These are phyloP conservation scores for Platyscapa corneri DNA, from an alignment of 1,140 invertebrate species.

Conservation along the genomic window DNA sequence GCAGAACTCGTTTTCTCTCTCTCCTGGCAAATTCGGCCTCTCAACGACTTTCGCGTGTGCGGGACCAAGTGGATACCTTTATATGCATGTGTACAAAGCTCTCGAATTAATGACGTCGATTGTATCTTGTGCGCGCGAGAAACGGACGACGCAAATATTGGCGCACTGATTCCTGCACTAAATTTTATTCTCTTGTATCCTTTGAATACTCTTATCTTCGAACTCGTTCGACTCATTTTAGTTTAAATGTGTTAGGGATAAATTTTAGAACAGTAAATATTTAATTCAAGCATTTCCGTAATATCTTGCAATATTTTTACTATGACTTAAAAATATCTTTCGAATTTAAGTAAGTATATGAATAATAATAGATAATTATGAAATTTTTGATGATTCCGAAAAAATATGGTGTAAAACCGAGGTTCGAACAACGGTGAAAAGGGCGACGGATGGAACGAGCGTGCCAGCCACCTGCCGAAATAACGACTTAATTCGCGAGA, in stretches of 20 bases:
- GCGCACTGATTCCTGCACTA: slow-evolving; percentile 1
- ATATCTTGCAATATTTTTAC: too few species aligned
- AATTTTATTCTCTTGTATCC: not conserved
- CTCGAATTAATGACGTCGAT: slow-evolving; percentile 36
- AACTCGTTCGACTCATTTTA: not conserved
- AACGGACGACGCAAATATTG: slow-evolving; percentile 21
- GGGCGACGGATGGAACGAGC: slow-evolving; percentile 24
- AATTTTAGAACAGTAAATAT: too few species aligned
- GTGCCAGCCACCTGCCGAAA: slow-evolving; percentile 68
- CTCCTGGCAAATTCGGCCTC: not conserved
- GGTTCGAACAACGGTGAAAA: slow-evolving; percentile 7
- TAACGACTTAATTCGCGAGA: slow-evolving; percentile 70
- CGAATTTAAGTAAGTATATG: not conserved
- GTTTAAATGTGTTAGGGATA: not conserved
- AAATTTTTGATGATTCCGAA: not conserved
- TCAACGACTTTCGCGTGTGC: not conserved
- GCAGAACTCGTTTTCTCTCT: slow-evolving; percentile 33
- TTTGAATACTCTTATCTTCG: not conserved
- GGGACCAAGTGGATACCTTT: slow-evolving; percentile 9
- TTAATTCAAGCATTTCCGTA: too few species aligned
- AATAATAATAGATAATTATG: not conserved
- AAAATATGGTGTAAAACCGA: not conserved
- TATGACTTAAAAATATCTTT: too few species aligned
- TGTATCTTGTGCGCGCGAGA: slow-evolving; percentile 24
- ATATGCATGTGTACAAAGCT: slow-evolving; percentile 27